Evolutionary conservation across 2,797 vertebrate genomes (phyloP).

Genomic region (Myoxocephalus aenaeus): DNA sequence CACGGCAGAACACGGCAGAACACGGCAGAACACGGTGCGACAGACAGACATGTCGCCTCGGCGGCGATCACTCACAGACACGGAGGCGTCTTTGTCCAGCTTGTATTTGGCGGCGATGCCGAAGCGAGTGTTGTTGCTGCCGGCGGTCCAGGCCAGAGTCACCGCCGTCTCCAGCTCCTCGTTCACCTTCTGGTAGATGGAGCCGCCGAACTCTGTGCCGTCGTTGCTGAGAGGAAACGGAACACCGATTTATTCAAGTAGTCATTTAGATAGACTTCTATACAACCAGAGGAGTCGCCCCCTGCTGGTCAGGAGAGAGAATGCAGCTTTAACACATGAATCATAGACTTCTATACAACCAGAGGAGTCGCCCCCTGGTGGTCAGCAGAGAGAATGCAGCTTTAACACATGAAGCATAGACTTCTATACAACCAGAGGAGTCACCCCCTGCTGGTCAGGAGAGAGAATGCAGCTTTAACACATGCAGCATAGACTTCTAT

Average conservation of each 20-base stretch:
- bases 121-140: conserved; percentile 97
- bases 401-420: no score
- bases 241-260: no score
- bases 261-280: background rate
- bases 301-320: background rate
- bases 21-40: no score
- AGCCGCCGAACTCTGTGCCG: conserved; percentile 95
- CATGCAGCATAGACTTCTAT: no score
- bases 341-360: background rate
- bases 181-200: conserved; percentile 96
- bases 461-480: no score
- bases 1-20: no score
- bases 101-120: conserved; percentile 94
- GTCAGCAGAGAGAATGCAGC: no score
- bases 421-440: background rate
- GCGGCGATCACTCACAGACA: conserved; percentile 83
- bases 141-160: conserved; percentile 96
- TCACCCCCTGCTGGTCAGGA: no score
- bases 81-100: conserved; percentile 89
- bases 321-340: background rate
- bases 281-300: background rate
- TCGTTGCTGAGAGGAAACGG: conserved; percentile 86
- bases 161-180: conserved; percentile 92
- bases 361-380: no score
- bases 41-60: no score